These are phyloP conservation scores for Beris morrisii DNA, from an alignment of 2,888 invertebrate species.

Conservation along the genomic window DNA sequence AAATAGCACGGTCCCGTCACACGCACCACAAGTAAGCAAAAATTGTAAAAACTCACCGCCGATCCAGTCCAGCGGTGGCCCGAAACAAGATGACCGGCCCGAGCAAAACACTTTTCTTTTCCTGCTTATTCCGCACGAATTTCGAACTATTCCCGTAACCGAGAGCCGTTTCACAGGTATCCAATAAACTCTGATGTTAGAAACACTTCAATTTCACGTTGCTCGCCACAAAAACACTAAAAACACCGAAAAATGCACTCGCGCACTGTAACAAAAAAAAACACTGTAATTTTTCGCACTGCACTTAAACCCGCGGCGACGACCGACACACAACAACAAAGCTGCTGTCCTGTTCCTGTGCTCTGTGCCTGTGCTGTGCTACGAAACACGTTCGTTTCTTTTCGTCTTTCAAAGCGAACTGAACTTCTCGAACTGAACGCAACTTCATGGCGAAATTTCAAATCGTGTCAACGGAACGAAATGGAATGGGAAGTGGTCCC, in stretches of 20 bases:
- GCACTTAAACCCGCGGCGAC: slow-evolving; percentile 9
- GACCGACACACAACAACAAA: slow-evolving; percentile 4
- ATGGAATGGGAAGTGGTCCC: neutral
- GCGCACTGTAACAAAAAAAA: neutral
- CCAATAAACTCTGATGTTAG: slow-evolving; percentile 5
- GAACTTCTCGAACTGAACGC: slow-evolving; percentile 9
- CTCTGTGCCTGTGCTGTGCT: too few species aligned
- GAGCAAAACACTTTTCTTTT: slow-evolving; percentile 3
- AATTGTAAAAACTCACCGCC: neutral
- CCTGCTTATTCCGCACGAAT: neutral
- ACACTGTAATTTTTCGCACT: slow-evolving; percentile 2
- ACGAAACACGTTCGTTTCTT: slow-evolving; percentile 3
- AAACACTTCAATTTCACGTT: slow-evolving; percentile 5
- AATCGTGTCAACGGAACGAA: neutral
- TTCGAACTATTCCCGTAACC: neutral
- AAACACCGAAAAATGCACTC: slow-evolving; percentile 9
- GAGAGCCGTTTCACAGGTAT: slow-evolving; percentile 10
- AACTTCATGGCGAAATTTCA: slow-evolving; percentile 12
- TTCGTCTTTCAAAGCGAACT: slow-evolving; percentile 24
- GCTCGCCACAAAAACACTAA: slow-evolving; percentile 12
- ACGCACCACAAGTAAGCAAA: too few species aligned
- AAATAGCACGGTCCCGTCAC: too few species aligned
- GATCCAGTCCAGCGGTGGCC: neutral
- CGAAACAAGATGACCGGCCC: slow-evolving; percentile 18
- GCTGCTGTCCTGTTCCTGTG: neutral